A percentile compares a stretch with the other conserved stretches of the same genome.
Conservation (phyloP, 2,797 vertebrate genomes). For the Melanotaenia parkinsoni region DNA sequence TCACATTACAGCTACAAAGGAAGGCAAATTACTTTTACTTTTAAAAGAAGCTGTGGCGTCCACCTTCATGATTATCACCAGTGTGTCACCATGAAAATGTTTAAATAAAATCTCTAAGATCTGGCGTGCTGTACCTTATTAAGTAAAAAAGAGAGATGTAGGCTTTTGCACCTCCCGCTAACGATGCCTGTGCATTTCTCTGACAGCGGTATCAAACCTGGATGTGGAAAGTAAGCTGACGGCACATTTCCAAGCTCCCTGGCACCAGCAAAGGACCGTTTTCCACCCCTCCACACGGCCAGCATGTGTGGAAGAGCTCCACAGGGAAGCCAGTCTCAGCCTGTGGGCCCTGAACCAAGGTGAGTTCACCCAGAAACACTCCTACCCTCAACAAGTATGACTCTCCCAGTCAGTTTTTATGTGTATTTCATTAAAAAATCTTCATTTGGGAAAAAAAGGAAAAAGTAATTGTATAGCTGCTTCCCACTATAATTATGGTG, state of each 20-base stretch:
- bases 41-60: slow-evolving; percentile 23
- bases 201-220: slow-evolving; percentile 93
- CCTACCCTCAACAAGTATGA: too few species aligned
- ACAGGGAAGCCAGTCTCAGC: slow-evolving; percentile 88
- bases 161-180: not conserved
- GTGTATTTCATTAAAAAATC: not conserved
- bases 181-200: slow-evolving; percentile 19
- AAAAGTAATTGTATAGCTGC: not conserved
- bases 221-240: slow-evolving; percentile 95
- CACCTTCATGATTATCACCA: slow-evolving; percentile 30
- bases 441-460: not conserved
- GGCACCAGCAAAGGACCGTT: slow-evolving; percentile 93
- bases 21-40: not conserved
- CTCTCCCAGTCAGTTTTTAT: not conserved
- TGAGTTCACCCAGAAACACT: slow-evolving; percentile 60
- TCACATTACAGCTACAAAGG: not conserved
- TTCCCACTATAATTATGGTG: slow-evolving; percentile 4
- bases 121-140: not conserved
- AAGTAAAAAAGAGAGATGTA: not conserved
- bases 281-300: slow-evolving; percentile 90
- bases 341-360: slow-evolving; percentile 88
- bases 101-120: not conserved
- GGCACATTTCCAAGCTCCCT: slow-evolving; percentile 88
- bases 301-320: slow-evolving; percentile 91
- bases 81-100: slow-evolving; percentile 26